Evolutionary conservation across 2,888 invertebrate genomes (phyloP).

Genomic region (Hetaerina titia): DNA sequence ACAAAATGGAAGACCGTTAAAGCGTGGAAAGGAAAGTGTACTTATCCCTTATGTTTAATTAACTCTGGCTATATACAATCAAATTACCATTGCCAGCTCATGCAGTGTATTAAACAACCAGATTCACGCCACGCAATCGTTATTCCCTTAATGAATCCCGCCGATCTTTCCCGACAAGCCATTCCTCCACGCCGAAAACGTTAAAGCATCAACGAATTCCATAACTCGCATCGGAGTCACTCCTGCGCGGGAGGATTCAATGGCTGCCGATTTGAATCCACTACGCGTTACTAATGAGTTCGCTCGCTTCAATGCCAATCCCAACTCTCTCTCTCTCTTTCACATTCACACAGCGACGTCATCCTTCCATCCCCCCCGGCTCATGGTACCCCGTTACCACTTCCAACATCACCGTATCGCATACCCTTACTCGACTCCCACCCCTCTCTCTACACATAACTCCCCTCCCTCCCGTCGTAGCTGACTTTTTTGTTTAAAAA

Average conservation of each 20-base stretch:
- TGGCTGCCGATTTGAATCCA: slow-evolving; percentile 32
- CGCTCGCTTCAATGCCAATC: slow-evolving; percentile 17
- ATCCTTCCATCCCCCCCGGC: neutral
- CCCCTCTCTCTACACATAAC: neutral
- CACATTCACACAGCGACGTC: neutral
- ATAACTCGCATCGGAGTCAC: neutral
- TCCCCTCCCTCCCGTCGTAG: neutral
- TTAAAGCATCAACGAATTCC: slow-evolving; percentile 1
- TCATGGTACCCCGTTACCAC: neutral
- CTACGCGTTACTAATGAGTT: slow-evolving; percentile 12
- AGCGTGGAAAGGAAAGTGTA: neutral
- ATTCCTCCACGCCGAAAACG: neutral
- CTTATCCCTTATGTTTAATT: neutral
- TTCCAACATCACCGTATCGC: too few relatives aligned
- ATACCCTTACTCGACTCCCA: neutral
- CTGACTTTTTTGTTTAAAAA: neutral
- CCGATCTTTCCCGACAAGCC: too few relatives aligned
- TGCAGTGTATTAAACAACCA: neutral
- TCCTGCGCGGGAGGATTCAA: neutral
- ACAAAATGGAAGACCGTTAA: neutral
- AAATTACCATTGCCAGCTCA: neutral
- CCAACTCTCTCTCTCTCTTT: neutral
- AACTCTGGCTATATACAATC: neutral
- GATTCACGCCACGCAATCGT: neutral
- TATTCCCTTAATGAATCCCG: neutral